Evolutionary conservation across 2,113 vertebrate species (phyloP), one percentile per base, ranked within the genome.

Genomic region (Phyllopteryx taeniolatus): DNA sequence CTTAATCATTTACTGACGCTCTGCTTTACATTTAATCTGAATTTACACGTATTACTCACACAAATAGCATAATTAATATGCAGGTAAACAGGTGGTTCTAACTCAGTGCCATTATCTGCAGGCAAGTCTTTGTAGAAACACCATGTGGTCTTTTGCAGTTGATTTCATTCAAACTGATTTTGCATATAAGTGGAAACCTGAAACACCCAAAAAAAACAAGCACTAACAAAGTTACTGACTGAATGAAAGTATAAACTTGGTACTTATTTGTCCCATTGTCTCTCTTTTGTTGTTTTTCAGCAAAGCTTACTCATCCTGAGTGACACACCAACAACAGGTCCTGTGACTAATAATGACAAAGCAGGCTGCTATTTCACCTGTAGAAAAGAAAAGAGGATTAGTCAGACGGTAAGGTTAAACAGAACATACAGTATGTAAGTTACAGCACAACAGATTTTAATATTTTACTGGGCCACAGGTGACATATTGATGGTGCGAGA

Each of bases 331-430:
- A 66, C 74, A 78, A 71, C 73, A 53, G 71, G 60, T 59, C 33
- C 49, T 39, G 3, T 88, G 86, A 91, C 84, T 84, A 81, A 89
- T 69, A 20, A 78, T 71, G 78, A 77, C 78, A 63, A 73, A 78
- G 65, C 77, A 71, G 64, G 79, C 42, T 75, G 43, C n/a, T 62
- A 64, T 86, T 88, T 83, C 74, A 87, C 83, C 82, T 85, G 84
- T 13, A 4, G 69, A 71, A 61, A 33, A 77, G 60, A 77, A 57
- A 64, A 0, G n/a, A n/a, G 27, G 51, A 83, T 89, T 83, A 84
- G 78, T 86, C 82, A 84, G 27, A 76, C 20, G 57, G 33, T 68
- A 59, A 72, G 0, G 17, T 22, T 39, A 71, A 22, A 33, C 65
- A 77, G 67, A 68, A 33, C 27, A 59, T 39, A 39, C 35, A 39